Base-by-base conservation (phyloP, 2,888 invertebrate species). In the Scaptomyza cyrtandrae region DNA sequence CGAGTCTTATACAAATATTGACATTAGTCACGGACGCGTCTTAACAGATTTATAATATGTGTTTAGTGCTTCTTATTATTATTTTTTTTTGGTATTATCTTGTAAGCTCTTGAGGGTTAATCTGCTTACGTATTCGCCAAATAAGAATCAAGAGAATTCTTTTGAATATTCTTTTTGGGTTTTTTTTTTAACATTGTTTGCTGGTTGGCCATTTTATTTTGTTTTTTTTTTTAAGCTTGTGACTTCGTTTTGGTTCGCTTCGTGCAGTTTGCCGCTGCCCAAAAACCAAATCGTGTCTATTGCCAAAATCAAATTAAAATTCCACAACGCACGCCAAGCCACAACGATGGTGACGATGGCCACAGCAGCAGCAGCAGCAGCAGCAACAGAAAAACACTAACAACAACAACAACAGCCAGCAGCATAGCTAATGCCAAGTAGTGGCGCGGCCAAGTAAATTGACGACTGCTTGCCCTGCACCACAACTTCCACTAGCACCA, bases 231-330 rank as follows among this genome's bases (percentile, higher is more conserved):
- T 19, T 19, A 19, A 11, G 33, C 33, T 33, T 69, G 60, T 59
- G 55, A 37, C 9, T 71, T 69, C 53, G 68, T 63, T 88, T 78
- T 74, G 75, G 78, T 65, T 62, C 44, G 86, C 46, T 81, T 81
- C 60, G 79, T 75, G 68, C 80, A 74, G n/a, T 33, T 50, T 14
- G 71, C 49, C 65, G 77, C 69, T 79, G 71, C 66, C 83, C 72
- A 76, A 83, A 79, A 82, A 88, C 80, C 71, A 78, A 89, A 72
- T 89, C 89, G 86, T 88, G 89, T 84, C 85, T 88, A 78, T 86
- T 85, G 80, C 90, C 81, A 89, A 89, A 86, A 86, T 75, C 89
- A 80, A 89, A 86, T 89, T 86, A 86, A 86, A 86, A 86, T 89
- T 86, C 86, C 88, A 76, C 89, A 89, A 80, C 86, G 86, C 90